These are phyloP conservation scores for Gari tellinella DNA, from an alignment of 2,888 invertebrate species.

Conservation along the genomic window DNA sequence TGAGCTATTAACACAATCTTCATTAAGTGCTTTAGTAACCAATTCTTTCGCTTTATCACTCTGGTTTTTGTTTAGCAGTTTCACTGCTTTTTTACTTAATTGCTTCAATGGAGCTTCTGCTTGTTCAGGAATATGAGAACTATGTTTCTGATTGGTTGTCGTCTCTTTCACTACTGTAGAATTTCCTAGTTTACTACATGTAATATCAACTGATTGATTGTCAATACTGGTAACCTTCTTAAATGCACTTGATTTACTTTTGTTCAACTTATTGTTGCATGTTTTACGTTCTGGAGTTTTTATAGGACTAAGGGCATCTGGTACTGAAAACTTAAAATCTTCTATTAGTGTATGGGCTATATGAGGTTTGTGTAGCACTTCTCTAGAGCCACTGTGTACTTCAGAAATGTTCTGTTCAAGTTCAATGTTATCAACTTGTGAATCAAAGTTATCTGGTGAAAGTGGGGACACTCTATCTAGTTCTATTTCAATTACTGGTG, in stretches of 20 bases:
- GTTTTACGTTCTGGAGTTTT: conserved; percentile 27
- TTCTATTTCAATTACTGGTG: conserved; percentile 49
- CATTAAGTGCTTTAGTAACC: too few species aligned
- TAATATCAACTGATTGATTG: not conserved
- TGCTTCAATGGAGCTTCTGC: too few species aligned
- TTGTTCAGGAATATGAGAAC: not conserved
- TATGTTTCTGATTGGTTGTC: not conserved
- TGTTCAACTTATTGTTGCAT: not conserved
- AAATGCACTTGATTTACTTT: conserved; percentile 2
- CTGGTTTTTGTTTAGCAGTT: not conserved
- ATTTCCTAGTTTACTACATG: not conserved
- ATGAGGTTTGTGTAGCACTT: conserved; percentile 4
- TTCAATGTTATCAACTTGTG: conserved; percentile 23
- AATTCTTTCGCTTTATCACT: not conserved
- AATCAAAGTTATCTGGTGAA: conserved; percentile 45
- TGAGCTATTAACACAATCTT: too few species aligned
- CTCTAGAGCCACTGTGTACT: not conserved
- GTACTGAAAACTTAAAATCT: conserved; percentile 8
- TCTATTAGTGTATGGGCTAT: not conserved
- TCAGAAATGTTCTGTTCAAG: conserved; percentile 13
- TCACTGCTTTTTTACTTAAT: not conserved
- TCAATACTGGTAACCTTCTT: not conserved
- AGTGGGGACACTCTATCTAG: conserved; percentile 51
- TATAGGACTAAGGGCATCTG: conserved; percentile 49
- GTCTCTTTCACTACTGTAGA: not conserved